Percentiles rank a stretch among this genome's conserved stretches.
phyloP scores from a whole-genome alignment of 2,888 invertebrate genomes.

The Yponomeuta sedellus region DNA sequence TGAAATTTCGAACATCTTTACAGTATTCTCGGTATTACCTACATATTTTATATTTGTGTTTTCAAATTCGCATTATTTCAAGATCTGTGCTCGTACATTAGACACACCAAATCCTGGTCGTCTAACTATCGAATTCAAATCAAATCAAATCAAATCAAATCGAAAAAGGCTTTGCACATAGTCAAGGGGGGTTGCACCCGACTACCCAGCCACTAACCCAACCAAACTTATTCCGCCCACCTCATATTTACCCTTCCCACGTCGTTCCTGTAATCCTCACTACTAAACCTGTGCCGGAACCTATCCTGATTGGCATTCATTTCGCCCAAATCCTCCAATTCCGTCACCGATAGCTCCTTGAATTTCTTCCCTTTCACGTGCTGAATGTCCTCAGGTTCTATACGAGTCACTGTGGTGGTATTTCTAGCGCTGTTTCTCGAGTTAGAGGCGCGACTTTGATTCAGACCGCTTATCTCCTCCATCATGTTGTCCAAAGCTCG shows the following conservation, averaged over 20 bases:
- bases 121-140: too few species aligned
- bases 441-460: slow-evolving; percentile 10
- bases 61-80: too few species aligned
- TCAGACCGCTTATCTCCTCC: slow-evolving; percentile 38
- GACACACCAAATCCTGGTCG: too few species aligned
- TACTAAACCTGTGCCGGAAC: slow-evolving; percentile 51
- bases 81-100: too few species aligned
- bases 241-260: slow-evolving; percentile 36
- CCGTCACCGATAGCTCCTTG: slow-evolving; percentile 46
- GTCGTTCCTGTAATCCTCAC: slow-evolving; percentile 52
- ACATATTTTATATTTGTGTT: too few species aligned
- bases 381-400: slow-evolving; percentile 25
- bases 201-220: not conserved
- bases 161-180: too few species aligned
- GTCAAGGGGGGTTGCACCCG: not conserved
- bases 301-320: slow-evolving; percentile 54
- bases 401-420: not conserved
- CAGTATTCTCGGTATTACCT: too few species aligned
- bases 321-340: slow-evolving; percentile 51
- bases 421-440: not conserved
- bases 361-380: slow-evolving; percentile 48
- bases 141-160: too few species aligned
- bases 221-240: slow-evolving; percentile 47
- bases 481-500: slow-evolving; percentile 54
- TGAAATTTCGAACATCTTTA: too few species aligned